These are phyloP conservation scores for Parapsyche elsis DNA, from an alignment of 1,140 invertebrate genomes.

Conservation along the genomic window DNA sequence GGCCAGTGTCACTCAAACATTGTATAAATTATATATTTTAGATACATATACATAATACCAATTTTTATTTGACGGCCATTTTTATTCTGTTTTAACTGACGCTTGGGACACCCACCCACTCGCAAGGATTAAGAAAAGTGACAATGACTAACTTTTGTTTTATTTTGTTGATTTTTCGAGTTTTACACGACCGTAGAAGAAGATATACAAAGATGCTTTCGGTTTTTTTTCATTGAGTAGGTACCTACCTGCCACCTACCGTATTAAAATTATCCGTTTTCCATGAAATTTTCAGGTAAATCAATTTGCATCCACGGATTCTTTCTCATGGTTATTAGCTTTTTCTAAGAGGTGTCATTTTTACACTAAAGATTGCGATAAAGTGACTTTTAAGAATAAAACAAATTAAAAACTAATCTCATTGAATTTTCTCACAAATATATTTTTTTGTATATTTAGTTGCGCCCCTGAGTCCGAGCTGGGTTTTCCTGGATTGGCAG, in stretches of 20 bases:
- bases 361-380: no score
- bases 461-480: conserved; percentile 68
- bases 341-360: no score
- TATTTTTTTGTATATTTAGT: conserved; percentile 58
- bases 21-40: neutral
- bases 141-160: neutral
- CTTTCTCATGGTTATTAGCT: no score
- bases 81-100: conserved; percentile 19
- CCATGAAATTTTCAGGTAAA: no score
- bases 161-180: no score
- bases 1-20: conserved; percentile 14
- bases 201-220: no score
- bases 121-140: neutral
- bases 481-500: conserved; percentile 68
- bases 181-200: no score
- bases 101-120: conserved; percentile 11
- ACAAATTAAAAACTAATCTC: neutral
- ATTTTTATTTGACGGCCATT: neutral
- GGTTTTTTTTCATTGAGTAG: no score
- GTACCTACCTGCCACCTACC: no score
- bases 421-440: neutral
- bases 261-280: no score
- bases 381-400: neutral
- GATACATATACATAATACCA: no score
- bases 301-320: no score